Evolutionary conservation across 2,113 vertebrate genomes (phyloP).

Genomic region (Acrocephalus arundinaceus): DNA sequence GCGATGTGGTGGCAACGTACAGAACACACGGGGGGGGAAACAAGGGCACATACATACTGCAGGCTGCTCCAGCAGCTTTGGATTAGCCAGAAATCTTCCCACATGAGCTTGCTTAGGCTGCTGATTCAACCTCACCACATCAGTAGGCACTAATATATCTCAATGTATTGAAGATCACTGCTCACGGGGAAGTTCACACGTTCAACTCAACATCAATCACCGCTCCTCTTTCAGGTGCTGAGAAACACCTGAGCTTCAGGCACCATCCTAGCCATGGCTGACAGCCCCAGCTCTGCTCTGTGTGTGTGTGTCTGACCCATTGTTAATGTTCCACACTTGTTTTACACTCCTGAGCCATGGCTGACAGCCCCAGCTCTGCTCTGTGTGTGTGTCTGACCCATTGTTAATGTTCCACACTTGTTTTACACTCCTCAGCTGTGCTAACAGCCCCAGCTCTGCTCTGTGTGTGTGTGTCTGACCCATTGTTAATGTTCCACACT

Average conservation of each 20-base stretch:
- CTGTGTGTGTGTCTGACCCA: too few species aligned
- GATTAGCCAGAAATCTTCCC: conserved; percentile 35
- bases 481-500: too few species aligned
- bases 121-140: background rate
- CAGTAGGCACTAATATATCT: too few species aligned
- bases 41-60: background rate
- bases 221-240: rapidly evolving
- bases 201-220: background rate
- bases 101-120: conserved; percentile 19
- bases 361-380: too few species aligned
- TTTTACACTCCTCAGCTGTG: too few species aligned
- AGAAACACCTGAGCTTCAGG: background rate
- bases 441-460: too few species aligned
- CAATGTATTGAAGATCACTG: background rate
- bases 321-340: background rate
- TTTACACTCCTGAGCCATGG: too few species aligned
- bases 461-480: too few species aligned
- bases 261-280: background rate
- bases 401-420: too few species aligned
- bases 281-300: background rate
- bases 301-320: background rate
- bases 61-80: background rate
- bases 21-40: background rate
- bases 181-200: rapidly evolving
- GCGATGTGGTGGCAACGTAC: background rate